These are phyloP conservation scores for Camponotus floridanus DNA, from an alignment of 1,140 invertebrate genomes.

Conservation along the genomic window DNA sequence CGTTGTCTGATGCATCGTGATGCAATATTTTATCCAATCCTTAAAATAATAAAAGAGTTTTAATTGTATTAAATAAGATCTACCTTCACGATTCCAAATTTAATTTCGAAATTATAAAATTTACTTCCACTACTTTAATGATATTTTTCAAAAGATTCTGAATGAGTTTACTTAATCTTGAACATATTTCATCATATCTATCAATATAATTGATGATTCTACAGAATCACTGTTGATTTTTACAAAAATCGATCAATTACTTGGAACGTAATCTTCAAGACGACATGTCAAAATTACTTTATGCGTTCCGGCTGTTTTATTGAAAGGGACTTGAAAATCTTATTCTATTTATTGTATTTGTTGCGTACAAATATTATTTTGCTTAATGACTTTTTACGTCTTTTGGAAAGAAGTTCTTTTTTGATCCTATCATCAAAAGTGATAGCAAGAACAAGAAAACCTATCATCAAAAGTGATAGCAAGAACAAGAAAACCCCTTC, in stretches of 20 bases:
- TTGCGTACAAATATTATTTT: constrained; percentile 49
- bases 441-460: too few species aligned
- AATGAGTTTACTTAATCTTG: neutral
- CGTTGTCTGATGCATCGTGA: constrained; percentile 96
- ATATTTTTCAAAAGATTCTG: neutral
- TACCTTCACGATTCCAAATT: neutral
- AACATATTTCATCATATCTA: neutral
- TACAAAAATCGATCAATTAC: neutral
- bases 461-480: neutral
- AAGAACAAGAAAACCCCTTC: too few species aligned
- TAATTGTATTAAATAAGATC: neutral
- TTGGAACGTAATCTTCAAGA: neutral
- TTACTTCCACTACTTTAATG: neutral
- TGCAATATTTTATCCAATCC: constrained; percentile 96
- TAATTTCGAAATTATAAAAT: neutral
- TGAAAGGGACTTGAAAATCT: constrained; percentile 57
- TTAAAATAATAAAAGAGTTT: constrained; percentile 22
- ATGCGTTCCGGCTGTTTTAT: constrained; percentile 42
- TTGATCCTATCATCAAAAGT: constrained; percentile 74
- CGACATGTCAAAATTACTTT: constrained; percentile 17
- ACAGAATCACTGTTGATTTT: neutral
- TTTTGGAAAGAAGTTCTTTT: constrained; percentile 91
- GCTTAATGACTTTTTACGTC: constrained; percentile 88
- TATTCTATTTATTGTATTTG: neutral
- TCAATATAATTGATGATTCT: neutral